Conservation (phyloP, 2,113 vertebrate species). For the Pygoscelis antarcticus region DNA sequence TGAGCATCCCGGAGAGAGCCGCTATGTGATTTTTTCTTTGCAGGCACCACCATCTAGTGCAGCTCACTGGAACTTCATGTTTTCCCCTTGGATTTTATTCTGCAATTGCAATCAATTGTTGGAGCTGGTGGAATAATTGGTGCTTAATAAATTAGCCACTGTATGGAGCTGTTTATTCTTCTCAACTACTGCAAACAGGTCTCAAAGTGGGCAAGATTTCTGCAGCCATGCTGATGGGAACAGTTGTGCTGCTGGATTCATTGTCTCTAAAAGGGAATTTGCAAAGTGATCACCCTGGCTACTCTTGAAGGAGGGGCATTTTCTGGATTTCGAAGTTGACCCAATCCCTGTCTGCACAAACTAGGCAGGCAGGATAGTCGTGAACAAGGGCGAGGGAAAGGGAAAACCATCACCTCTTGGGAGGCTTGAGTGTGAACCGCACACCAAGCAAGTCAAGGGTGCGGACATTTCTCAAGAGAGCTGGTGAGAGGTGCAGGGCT, state of each 20-base stretch:
- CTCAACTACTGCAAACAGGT: not conserved
- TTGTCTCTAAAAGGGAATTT: not conserved
- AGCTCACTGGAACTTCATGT: not conserved
- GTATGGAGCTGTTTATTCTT: not conserved
- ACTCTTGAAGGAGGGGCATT: not conserved
- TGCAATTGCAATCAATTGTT: not conserved
- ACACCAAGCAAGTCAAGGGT: not conserved
- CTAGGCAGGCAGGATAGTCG: not conserved
- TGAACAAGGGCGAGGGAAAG: not conserved
- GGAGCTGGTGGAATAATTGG: not conserved
- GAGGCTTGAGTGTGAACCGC: not conserved
- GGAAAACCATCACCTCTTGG: not conserved
- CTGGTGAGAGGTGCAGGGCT: not conserved
- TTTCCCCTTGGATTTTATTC: not conserved
- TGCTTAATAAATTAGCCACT: not conserved
- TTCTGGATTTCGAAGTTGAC: not conserved
- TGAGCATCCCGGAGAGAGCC: not conserved
- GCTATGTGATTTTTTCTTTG: not conserved
- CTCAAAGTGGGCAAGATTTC: not conserved
- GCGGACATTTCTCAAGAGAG: not conserved
- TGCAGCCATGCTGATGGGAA: not conserved
- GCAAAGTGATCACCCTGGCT: rapidly evolving
- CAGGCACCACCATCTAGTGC: conserved; percentile 39
- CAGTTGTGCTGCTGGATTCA: not conserved
- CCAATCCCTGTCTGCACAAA: not conserved